phyloP scores from a whole-genome alignment of 2,113 vertebrate genomes.

The Cololabis saira region DNA sequence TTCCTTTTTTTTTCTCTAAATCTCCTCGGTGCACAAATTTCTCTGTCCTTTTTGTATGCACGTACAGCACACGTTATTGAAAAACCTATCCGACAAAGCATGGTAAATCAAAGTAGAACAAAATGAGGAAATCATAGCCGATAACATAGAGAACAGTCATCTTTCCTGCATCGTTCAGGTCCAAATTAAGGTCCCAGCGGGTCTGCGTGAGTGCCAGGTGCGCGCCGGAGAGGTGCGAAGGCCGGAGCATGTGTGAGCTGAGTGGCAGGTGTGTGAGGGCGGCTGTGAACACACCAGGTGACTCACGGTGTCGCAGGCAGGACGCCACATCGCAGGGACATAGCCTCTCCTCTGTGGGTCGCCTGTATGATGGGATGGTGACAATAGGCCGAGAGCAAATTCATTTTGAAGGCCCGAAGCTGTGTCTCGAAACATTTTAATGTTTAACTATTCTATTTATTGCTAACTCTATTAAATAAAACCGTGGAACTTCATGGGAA shows the following conservation, averaged over 20 bases:
- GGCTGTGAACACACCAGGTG: conserved; percentile 27
- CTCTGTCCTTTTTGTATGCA: too few species aligned
- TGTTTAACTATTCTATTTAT: not conserved
- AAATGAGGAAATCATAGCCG: too few species aligned
- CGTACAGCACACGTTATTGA: too few species aligned
- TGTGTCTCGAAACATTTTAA: not conserved
- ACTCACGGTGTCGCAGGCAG: conserved; percentile 48
- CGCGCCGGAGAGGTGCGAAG: conserved; percentile 44
- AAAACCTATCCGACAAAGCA: too few species aligned
- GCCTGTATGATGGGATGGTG: conserved; percentile 41
- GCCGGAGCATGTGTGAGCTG: conserved; percentile 15
- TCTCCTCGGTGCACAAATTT: too few species aligned
- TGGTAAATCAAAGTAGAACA: too few species aligned
- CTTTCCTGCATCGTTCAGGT: conserved; percentile 7
- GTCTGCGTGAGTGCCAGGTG: conserved; percentile 54
- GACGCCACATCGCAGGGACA: conserved; percentile 51
- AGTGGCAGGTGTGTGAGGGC: conserved; percentile 63
- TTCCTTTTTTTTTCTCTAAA: too few species aligned
- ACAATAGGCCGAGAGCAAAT: conserved; percentile 49
- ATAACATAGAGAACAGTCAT: not conserved
- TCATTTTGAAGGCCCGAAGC: conserved; percentile 6
- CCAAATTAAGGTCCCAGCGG: conserved; percentile 75
- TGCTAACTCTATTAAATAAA: too few species aligned
- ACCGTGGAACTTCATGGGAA: too few species aligned
- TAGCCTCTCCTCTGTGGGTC: conserved; percentile 37